Percentiles rank a stretch among this genome's conserved stretches.
phyloP scores from a whole-genome alignment of 2,113 vertebrate species.

The Cepphus grylle region DNA sequence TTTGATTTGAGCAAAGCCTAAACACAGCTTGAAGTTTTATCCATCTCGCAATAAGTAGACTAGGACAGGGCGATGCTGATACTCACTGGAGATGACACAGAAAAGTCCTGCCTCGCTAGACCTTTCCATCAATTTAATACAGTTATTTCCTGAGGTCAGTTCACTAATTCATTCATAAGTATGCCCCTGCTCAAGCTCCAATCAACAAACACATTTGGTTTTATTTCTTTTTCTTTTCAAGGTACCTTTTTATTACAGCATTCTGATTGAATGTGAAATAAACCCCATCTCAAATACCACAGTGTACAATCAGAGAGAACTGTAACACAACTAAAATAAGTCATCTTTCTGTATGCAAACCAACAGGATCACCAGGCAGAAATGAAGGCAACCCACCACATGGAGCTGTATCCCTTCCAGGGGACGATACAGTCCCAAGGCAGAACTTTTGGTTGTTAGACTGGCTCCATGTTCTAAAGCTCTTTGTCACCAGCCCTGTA shows the following conservation, averaged over 20 bases:
- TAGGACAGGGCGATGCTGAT: neutral
- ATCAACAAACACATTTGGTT: neutral
- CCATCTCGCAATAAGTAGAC: neutral
- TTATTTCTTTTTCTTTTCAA: conserved; percentile 19
- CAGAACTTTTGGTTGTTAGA: neutral
- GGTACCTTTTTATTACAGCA: neutral
- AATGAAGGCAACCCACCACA: neutral
- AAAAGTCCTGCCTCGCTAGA: neutral
- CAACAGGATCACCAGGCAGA: neutral
- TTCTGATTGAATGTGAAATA: neutral
- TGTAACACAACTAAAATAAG: neutral
- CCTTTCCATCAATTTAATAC: neutral
- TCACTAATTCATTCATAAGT: neutral
- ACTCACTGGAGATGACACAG: neutral
- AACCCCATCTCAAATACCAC: neutral
- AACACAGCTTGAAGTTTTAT: neutral
- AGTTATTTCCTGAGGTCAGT: neutral
- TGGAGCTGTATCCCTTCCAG: neutral
- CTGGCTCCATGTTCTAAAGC: neutral
- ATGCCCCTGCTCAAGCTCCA: neutral
- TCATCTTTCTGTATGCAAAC: neutral
- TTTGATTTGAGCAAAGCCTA: neutral
- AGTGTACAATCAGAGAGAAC: neutral
- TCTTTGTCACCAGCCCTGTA: neutral
- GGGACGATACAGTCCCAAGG: neutral